Conservation (phyloP, 2,888 invertebrate species). For the Caenorhabditis uteleia region DNA sequence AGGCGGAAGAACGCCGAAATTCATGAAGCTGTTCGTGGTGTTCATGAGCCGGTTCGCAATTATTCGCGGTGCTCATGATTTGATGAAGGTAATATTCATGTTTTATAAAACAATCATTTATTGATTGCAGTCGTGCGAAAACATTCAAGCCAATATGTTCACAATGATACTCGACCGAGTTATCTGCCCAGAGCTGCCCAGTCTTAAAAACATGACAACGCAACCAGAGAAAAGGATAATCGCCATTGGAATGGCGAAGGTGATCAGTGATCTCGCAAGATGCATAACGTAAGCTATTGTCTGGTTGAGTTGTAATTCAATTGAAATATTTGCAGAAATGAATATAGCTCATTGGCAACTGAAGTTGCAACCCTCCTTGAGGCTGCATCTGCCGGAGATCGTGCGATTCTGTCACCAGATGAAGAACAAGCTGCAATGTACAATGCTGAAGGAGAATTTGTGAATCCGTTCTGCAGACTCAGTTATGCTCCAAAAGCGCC, state of each 20-base stretch:
- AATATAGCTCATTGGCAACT: constrained; percentile 39
- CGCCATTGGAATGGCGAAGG: constrained; percentile 87
- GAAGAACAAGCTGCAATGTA: constrained; percentile 57
- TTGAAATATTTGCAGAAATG: constrained; percentile 22
- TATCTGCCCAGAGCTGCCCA: constrained; percentile 33
- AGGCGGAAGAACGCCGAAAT: constrained; percentile 92
- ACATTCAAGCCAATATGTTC: constrained; percentile 80
- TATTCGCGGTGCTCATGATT: constrained; percentile 79
- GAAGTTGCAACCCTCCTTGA: constrained; percentile 43
- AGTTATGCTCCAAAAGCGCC: constrained; percentile 52
- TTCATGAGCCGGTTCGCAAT: constrained; percentile 87
- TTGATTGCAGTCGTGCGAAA: constrained; percentile 48
- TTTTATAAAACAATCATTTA: background rate
- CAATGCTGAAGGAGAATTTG: constrained; percentile 61
- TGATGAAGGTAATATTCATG: too few species aligned
- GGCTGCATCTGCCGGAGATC: constrained; percentile 31
- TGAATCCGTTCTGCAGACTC: constrained; percentile 62
- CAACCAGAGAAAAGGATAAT: constrained; percentile 86
- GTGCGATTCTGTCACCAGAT: constrained; percentile 40
- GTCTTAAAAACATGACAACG: constrained; percentile 83
- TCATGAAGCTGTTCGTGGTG: constrained; percentile 84
- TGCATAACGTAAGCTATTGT: constrained; percentile 20
- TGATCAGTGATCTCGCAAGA: too few species aligned
- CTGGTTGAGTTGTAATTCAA: background rate
- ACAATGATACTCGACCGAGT: constrained; percentile 88